Base-by-base conservation (phyloP, 2,888 invertebrate species). In the Thecophora atra region DNA sequence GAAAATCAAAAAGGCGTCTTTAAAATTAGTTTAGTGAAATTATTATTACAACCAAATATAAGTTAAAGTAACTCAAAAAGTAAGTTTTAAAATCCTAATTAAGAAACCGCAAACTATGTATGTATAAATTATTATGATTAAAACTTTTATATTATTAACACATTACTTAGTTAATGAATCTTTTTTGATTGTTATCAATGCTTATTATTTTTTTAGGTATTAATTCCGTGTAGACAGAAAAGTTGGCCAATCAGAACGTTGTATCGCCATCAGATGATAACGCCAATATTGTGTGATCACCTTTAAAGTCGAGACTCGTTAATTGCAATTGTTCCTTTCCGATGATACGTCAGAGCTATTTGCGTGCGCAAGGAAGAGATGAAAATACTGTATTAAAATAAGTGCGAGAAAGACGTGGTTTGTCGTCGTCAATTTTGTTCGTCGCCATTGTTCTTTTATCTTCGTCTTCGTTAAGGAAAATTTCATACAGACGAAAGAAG, bases 381-480 rank as follows among this genome's bases (percentile, higher is more conserved):
- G 8, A 68, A 70, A 30, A 11, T n/a, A 28, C 44, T 58, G 47
- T 68, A 70, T 13, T 24, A 0, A 24, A 47, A n/a, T 47, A 47
- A 3, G 69, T 52, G 44, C 21, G 66, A 74, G 70, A 60, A 69
- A 71, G 74, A 71, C 21, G 54, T 60, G 62, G 13, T 62, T 19
- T 37, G 62, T 70, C 76, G 66, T 72, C 76, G 73, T 73, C 71
- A 73, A 21, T 60, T 69, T 76, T 74, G 73, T 74, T 75, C 72
- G 77, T 78, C 78, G 78, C 78, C 78, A 78, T 78, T 78, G 78
- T 77, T 78, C 78, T 74, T 76, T 76, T 72, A 69, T 81, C 81
- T 78, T 81, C 77, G 73, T 71, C 62, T 68, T 58, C 54, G 70
- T 66, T 42, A 71, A 78, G 79, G 79, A 79, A 78, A 73, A 51